Conservation (phyloP, 1,140 invertebrate species). For the Papilio machaon region DNA sequence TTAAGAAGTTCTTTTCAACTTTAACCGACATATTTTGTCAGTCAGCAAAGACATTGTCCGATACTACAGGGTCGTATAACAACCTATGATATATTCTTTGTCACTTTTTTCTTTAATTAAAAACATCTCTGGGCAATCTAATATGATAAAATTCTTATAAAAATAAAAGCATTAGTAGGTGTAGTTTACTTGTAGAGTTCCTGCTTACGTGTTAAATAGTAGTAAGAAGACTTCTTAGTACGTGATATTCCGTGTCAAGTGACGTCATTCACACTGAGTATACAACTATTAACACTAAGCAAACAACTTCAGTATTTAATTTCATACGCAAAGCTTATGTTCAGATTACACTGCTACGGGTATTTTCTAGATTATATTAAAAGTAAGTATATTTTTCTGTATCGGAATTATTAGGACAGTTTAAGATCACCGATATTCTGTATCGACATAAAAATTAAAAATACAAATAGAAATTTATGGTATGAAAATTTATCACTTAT, state of each 20-base stretch:
- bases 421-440: no score
- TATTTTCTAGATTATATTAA: no score
- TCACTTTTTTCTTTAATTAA: no score
- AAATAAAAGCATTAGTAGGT: not conserved
- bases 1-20: not conserved
- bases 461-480: no score
- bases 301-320: not conserved
- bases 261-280: not conserved
- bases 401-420: no score
- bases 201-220: not conserved
- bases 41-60: no score
- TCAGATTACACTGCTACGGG: not conserved
- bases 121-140: no score
- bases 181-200: not conserved
- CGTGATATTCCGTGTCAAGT: not conserved
- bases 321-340: not conserved
- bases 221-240: not conserved
- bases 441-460: no score
- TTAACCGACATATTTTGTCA: not conserved
- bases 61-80: no score
- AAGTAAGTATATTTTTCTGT: no score
- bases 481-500: no score
- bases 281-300: not conserved
- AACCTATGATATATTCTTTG: no score
- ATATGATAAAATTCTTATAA: not conserved